These are phyloP conservation scores for Lasioglossum pauxillum DNA, from an alignment of 2,888 invertebrate genomes.

Conservation along the genomic window DNA sequence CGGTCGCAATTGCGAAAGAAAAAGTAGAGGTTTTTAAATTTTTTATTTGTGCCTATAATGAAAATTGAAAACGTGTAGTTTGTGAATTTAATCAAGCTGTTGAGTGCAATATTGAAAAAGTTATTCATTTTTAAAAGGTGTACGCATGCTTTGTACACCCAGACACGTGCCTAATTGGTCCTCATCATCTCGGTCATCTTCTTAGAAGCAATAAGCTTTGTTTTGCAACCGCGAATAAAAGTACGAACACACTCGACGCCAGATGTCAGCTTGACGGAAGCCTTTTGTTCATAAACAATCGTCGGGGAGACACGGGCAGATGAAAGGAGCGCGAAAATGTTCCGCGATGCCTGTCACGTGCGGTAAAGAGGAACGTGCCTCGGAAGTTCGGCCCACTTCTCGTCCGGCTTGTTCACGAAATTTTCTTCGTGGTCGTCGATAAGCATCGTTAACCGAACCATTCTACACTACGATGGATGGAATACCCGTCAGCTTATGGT, in stretches of 20 bases:
- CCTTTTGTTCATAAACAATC: slow-evolving; percentile 12
- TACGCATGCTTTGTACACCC: no score
- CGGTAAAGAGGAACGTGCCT: slow-evolving; percentile 55
- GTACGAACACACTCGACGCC: background rate
- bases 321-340: slow-evolving; percentile 36
- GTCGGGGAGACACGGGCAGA: slow-evolving; percentile 20
- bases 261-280: background rate
- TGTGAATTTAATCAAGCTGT: no score
- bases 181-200: background rate
- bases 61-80: no score
- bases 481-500: background rate
- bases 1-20: no score
- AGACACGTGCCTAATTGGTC: background rate
- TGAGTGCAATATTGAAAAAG: no score
- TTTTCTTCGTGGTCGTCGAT: slow-evolving; percentile 35
- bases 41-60: no score
- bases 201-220: background rate
- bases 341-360: slow-evolving; percentile 57
- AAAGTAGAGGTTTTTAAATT: no score
- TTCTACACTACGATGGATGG: background rate
- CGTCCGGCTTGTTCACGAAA: slow-evolving; percentile 42
- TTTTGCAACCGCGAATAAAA: background rate
- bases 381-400: slow-evolving; percentile 67
- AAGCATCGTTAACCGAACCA: slow-evolving; percentile 28
- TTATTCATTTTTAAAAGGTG: no score